phyloP scores from a whole-genome alignment of 2,888 invertebrate species.

The Dioctria linearis region DNA sequence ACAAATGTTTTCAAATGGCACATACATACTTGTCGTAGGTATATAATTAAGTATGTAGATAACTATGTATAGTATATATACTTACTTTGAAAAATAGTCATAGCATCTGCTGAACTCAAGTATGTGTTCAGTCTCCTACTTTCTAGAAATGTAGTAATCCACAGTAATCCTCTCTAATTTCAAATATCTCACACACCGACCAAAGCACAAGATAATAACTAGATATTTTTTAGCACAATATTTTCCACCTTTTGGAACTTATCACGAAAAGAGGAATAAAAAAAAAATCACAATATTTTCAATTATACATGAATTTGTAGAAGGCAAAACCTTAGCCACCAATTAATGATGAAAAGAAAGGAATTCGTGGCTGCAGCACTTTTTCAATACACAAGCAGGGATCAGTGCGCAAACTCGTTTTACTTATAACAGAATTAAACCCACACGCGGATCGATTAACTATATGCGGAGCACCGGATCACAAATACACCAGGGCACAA shows the following conservation, averaged over 20 bases:
- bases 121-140: too few relatives aligned
- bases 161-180: conserved; percentile 31
- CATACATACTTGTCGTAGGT: too few relatives aligned
- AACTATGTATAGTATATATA: too few relatives aligned
- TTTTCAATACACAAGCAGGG: conserved; percentile 9
- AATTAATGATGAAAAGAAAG: conserved; percentile 34
- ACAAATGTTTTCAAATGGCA: too few relatives aligned
- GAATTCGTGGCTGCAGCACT: conserved; percentile 39
- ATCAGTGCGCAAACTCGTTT: conserved; percentile 50
- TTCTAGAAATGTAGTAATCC: conserved; percentile 8
- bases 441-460: conserved; percentile 48
- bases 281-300: conserved; percentile 34
- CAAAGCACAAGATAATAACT: neutral
- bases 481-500: conserved; percentile 6
- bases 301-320: conserved; percentile 6
- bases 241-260: neutral
- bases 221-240: neutral
- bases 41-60: too few relatives aligned
- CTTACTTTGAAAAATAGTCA: too few relatives aligned
- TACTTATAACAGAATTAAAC: conserved; percentile 42
- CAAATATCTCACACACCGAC: neutral
- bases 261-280: neutral
- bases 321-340: conserved; percentile 29
- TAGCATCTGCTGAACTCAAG: too few relatives aligned
- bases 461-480: conserved; percentile 1